Evolutionary conservation across 2,888 invertebrate species (phyloP), one percentile per base, ranked within the genome.

Genomic region (Lepidocyrtoides sp.): DNA sequence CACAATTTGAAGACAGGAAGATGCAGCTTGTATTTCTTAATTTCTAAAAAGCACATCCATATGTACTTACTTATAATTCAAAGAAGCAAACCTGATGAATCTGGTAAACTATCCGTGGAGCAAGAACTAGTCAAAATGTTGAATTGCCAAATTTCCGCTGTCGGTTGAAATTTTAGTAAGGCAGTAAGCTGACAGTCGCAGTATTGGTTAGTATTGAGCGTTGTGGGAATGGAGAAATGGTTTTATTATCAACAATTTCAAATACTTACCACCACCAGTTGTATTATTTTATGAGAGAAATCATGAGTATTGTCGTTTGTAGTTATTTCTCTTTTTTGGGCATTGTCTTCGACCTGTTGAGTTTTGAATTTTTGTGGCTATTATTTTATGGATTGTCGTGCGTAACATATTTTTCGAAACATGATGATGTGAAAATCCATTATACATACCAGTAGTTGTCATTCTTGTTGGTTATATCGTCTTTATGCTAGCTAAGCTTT

Each of bases 71-170:
- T 57, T 57, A 5, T 2, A 2, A 57, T 57, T 57, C 20, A 57
- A 5, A 5, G 17, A 17, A 17, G n/a, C n/a, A n/a, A 12, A 41
- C 41, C 8, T 3, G 5, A n/a, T 20, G 2, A 57, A 2, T 20
- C 10, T 57, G 32, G n/a, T n/a, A 36, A 36, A n/a, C 3, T 5
- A 66, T 66, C 66, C 66, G 66, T 32, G 32, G 60, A 66, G n/a
- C n/a, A 17, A 66, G 66, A 66, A 29, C 29, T 17, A 66, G 5
- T 29, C 29, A 29, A 32, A 66, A n/a, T 32, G 32, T 66, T 29
- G 5, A 36, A 66, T 66, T 66, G 14, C 66, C 32, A 66, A 66
- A 66, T 66, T 66, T 66, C 66, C 66, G 66, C 29, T 12, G 8
- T 20, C 14, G 66, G 32, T 32, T n/a, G 66, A 66, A 66, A 66